These are phyloP conservation scores for Pediacus dermestoides DNA, from an alignment of 2,888 invertebrate species.

Conservation along the genomic window DNA sequence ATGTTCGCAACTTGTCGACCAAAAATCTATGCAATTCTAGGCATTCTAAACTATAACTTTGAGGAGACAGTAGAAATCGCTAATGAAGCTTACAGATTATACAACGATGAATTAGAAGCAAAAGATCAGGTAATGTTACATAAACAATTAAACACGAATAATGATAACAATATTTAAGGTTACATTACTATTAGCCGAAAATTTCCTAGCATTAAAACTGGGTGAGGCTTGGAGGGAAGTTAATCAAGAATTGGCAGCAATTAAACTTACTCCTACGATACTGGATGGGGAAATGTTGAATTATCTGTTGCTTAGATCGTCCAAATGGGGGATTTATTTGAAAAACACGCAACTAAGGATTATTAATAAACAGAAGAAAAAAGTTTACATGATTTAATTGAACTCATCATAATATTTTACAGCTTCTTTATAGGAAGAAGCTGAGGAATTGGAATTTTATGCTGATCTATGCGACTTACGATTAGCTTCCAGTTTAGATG, in stretches of 20 bases:
- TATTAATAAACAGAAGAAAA: conserved; percentile 29
- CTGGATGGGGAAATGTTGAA: conserved; percentile 45
- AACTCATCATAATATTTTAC: too few species aligned
- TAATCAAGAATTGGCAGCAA: conserved; percentile 40
- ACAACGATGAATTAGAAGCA: conserved; percentile 35
- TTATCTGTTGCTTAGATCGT: conserved; percentile 41
- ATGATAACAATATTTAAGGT: conserved; percentile 43
- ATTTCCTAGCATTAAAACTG: conserved; percentile 49
- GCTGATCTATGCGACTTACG: conserved; percentile 41
- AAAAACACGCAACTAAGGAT: conserved; percentile 42
- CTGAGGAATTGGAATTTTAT: conserved; percentile 43
- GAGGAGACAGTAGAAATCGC: conserved; percentile 39
- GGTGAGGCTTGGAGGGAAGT: conserved; percentile 51
- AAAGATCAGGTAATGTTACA: conserved; percentile 48
- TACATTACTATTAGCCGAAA: conserved; percentile 47
- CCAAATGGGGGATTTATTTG: conserved; percentile 43
- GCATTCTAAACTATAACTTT: conserved; percentile 42
- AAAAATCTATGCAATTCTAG: conserved; percentile 50
- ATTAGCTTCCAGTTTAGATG: conserved; percentile 43
- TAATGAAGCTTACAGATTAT: conserved; percentile 46
- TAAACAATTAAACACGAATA: too few species aligned
- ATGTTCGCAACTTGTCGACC: conserved; percentile 49
- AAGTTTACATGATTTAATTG: too few species aligned
- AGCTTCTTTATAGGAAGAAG: conserved; percentile 34
- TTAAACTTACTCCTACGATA: conserved; percentile 42